Conservation (phyloP, 2,113 vertebrate genomes). For the Argyrosomus japonicus region DNA sequence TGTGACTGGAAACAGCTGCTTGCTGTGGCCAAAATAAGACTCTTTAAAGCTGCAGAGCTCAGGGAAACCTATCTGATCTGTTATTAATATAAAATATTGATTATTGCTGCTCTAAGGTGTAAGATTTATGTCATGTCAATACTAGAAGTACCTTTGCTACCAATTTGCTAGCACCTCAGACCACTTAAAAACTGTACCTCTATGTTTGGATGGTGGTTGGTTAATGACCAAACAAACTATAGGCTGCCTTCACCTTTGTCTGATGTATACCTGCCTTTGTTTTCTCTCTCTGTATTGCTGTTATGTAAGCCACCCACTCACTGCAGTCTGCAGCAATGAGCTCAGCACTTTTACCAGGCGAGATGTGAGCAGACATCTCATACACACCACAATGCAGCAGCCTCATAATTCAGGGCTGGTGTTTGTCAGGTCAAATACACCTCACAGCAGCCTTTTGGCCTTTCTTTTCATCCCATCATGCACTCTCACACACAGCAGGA, state of each 20-base stretch:
- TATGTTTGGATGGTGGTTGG: neutral
- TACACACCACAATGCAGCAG: conserved; percentile 21
- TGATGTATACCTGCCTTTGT: conserved; percentile 7
- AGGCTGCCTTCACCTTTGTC: neutral
- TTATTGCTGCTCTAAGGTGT: neutral
- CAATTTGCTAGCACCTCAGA: neutral
- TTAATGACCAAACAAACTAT: neutral
- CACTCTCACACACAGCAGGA: conserved; percentile 6
- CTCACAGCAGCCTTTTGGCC: conserved; percentile 6
- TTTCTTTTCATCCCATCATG: neutral
- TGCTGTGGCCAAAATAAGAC: no score
- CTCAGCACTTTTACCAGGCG: conserved; percentile 45
- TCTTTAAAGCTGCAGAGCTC: neutral
- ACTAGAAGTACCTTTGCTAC: neutral
- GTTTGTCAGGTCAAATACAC: conserved; percentile 22
- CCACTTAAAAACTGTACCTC: neutral
- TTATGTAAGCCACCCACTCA: conserved; percentile 58
- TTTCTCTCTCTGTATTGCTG: neutral
- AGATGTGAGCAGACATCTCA: conserved; percentile 35
- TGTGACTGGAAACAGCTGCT: no score
- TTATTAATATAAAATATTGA: neutral
- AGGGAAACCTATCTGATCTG: neutral
- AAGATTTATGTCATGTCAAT: neutral
- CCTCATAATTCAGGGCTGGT: conserved; percentile 22
- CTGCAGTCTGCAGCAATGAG: conserved; percentile 57